Evolutionary conservation across 2,888 invertebrate genomes (phyloP), one percentile per base, ranked within the genome.

Genomic region (Blera fallax): DNA sequence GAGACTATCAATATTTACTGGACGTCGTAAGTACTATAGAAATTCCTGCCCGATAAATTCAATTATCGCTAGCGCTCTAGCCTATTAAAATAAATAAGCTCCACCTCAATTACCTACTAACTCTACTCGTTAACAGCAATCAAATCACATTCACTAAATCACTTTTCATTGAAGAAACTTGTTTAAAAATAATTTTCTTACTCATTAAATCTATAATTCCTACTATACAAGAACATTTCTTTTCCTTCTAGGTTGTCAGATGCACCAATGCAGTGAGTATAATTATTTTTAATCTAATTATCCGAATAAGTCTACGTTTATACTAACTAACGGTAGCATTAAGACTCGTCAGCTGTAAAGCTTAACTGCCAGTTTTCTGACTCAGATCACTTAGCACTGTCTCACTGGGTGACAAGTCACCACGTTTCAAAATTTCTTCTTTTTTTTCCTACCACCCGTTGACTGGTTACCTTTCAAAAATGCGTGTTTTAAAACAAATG

Each of bases 221-320:
- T 50, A 67, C 58, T 77, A 67, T 62, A 78, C 18, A 60, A 32
- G 60, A 54, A 69, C n/a, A 52, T 77, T 85, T 81, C 69, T 76
- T 85, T 72, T 81, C 60, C 67, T 85, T 85, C 67, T 77, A 85
- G 85, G 81, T 65, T 81, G 32, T 32, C 85, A 62, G 85, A 85
- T 56, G 81, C 48, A 18, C 85, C 85, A 52, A 60, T 85, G 3
- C 85, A 85, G 85, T 85, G 62, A 85, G 85, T 85, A 85, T 72
- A 43, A 50, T 32, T 14, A 24, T 10, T 5, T 21, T 37, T 67
- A 52, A 37, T 24, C 14, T 54, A 43, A 45, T 40, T 14, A 45
- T 45, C 27, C 32, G 14, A 64, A 64, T 74, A 34, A 52, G 21
- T 56, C 14, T 10, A 18, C 11, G 37, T 27, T 56, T 24, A 37